Evolutionary conservation across 1,140 invertebrate species (phyloP), one percentile per base, ranked within the genome.

Genomic region (Cydia amplana): DNA sequence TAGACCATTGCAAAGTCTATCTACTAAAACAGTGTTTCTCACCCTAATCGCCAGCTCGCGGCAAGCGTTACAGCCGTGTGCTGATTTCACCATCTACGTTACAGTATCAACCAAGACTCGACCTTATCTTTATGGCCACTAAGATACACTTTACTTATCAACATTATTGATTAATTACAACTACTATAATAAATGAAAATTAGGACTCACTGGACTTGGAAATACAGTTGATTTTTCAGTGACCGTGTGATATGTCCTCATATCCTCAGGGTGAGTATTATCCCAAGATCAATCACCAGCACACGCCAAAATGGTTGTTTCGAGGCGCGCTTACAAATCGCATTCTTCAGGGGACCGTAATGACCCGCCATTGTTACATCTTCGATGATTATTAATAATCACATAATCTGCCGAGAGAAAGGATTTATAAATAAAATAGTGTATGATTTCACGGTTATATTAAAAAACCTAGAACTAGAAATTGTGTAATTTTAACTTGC

Each of bases 241-340:
- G 81, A 18, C 23, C 25, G 74, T 18, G 51, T 76, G 20, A 3
- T 75, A 63, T 40, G 67, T 77, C 18, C 70, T 74, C 32, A 79
- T 81, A 79, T 80, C 82, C 80, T 75, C 78, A 73, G 78, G 81
- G 80, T 83, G 72, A 79, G 80, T 83, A 86, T 86, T 87, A 87
- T 81, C 77, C 77, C 72, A 73, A 80, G 81, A 87, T 87, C 82
- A 83, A 85, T 87, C 84, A 86, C 84, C 84, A 87, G 76, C 79
- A 76, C 79, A 79, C 81, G 79, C 79, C 76, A 81, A 75, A 85
- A 79, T 49, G 43, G 43, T n/a, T 16, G 72, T 73, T 75, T 76
- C 80, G 79, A 77, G 76, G 78, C 78, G 78, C 78, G 84, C 80
- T 85, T 84, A 85, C 82, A 87, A 87, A 87, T 86, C 76, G 81